phyloP scores from a whole-genome alignment of 2,113 vertebrate species.

The Todiramphus chloris region DNA sequence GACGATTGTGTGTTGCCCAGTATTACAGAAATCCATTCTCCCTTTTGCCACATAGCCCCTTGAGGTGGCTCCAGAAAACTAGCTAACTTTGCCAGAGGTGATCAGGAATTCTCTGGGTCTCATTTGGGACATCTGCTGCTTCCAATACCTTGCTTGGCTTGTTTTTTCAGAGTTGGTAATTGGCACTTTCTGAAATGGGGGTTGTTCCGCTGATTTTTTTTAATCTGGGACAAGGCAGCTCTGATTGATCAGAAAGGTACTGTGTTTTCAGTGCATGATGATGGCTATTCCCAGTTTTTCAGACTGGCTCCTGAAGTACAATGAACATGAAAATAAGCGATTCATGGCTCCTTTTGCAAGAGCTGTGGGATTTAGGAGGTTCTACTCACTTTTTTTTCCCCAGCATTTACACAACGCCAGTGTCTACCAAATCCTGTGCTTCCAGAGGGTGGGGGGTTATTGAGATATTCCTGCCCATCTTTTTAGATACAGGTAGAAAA shows the following conservation, averaged over 20 bases:
- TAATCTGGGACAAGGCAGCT: neutral
- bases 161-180: neutral
- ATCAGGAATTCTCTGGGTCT: neutral
- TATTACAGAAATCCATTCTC: neutral
- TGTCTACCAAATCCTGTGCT: neutral
- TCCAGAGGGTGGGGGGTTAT: neutral
- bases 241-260: neutral
- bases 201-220: neutral
- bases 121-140: neutral
- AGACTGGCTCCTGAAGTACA: rapidly evolving
- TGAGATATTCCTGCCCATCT: neutral
- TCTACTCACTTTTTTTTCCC: neutral
- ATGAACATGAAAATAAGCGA: neutral
- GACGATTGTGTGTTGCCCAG: too few relatives aligned
- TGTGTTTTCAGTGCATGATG: neutral
- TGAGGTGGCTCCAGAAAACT: neutral
- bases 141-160: neutral
- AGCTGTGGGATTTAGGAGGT: rapidly evolving
- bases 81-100: neutral
- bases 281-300: neutral
- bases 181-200: neutral
- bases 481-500: neutral
- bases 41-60: neutral
- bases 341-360: neutral
- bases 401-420: neutral